These are phyloP conservation scores for Phragmatobia fuliginosa DNA, from an alignment of 2,888 invertebrate genomes.

Conservation along the genomic window DNA sequence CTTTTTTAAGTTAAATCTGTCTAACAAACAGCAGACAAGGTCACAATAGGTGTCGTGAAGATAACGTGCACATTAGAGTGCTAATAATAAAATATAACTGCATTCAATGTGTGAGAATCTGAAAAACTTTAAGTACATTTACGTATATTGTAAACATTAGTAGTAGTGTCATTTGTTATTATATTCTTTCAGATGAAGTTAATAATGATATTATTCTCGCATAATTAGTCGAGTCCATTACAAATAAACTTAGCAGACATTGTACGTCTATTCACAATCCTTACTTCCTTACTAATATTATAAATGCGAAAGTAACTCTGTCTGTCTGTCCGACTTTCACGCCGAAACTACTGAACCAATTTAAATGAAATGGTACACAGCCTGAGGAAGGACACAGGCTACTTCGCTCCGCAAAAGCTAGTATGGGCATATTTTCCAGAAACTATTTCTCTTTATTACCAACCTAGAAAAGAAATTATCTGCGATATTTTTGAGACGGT, in stretches of 20 bases:
- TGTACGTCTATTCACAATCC: no score
- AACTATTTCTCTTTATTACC: no score
- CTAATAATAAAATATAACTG: constrained; percentile 2
- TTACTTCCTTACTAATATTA: no score
- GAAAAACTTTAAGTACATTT: neutral
- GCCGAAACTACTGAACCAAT: no score
- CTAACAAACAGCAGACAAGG: constrained; percentile 1
- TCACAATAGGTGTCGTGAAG: neutral
- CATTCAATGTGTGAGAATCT: constrained; percentile 18
- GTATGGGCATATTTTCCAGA: no score
- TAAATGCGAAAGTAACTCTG: no score
- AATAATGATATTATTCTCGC: neutral
- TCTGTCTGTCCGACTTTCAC: no score
- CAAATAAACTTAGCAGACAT: neutral
- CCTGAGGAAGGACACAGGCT: no score
- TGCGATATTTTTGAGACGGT: neutral
- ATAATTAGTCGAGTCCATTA: neutral
- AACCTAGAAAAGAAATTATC: no score
- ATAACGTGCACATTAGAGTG: constrained; percentile 2
- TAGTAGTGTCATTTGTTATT: constrained; percentile 1
- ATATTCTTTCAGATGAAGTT: constrained; percentile 3
- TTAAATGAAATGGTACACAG: no score
- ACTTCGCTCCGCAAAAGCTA: no score
- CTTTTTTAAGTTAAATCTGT: no score
- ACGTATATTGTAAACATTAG: neutral